Percentiles rank a stretch among this genome's conserved stretches.
Conservation (phyloP, 2,113 vertebrate genomes). For the Festucalex cinctus region DNA sequence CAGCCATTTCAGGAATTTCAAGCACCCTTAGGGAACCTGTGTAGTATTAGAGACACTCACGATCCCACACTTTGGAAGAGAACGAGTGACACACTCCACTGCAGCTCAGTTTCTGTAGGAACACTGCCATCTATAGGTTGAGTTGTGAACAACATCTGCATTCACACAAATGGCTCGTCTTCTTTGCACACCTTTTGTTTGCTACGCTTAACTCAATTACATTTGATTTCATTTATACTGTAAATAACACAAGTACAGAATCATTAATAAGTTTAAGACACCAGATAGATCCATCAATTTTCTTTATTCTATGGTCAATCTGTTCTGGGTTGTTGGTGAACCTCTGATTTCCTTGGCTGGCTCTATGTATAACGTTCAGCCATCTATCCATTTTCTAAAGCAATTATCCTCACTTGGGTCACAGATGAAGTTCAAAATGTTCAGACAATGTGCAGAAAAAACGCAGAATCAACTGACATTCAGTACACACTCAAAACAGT, state of each 20-base stretch:
- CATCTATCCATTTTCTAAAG: no score
- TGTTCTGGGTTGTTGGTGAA: no score
- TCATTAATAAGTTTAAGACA: no score
- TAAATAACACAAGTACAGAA: no score
- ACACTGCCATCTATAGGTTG: constrained; percentile 75
- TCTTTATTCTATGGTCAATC: no score
- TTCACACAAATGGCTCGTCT: not conserved
- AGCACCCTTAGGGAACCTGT: not conserved
- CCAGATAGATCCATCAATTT: no score
- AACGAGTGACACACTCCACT: not conserved
- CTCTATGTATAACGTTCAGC: no score
- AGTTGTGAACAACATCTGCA: constrained; percentile 19
- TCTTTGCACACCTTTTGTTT: not conserved
- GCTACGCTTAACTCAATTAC: not conserved
- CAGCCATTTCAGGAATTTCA: constrained; percentile 1
- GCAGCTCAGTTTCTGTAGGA: constrained; percentile 42
- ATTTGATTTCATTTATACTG: no score
- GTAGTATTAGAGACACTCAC: not conserved
- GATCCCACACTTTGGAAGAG: not conserved
- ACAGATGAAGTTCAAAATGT: not conserved
- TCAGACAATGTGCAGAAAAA: no score
- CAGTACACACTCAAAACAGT: not conserved
- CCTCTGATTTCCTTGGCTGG: no score
- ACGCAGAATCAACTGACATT: not conserved
- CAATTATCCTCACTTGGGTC: no score